Conservation (phyloP, 1,140 invertebrate species). For the Drosophila sp. region DNA sequence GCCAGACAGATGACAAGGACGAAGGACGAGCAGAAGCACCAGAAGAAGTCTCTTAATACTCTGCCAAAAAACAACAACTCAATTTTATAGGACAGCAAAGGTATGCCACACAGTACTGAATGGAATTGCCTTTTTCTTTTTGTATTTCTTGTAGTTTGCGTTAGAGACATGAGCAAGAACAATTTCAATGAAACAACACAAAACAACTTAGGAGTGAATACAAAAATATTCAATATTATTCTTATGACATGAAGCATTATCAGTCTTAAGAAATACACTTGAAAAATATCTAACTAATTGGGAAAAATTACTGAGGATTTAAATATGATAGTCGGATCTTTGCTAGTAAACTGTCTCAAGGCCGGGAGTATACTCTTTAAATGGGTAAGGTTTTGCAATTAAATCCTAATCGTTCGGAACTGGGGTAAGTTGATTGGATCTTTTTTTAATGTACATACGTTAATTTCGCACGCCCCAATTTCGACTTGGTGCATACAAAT, state of each 20-base stretch:
- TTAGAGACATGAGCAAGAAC: neutral
- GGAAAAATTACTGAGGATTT: too few species aligned
- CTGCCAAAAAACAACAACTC: constrained; percentile 30
- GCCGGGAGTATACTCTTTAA: too few species aligned
- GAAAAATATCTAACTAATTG: neutral
- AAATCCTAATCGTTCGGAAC: too few species aligned
- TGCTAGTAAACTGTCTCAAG: too few species aligned
- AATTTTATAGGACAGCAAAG: constrained; percentile 47
- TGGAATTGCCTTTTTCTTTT: neutral
- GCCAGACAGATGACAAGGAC: neutral
- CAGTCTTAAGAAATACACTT: neutral
- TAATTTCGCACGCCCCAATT: too few species aligned
- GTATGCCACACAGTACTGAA: constrained; percentile 6
- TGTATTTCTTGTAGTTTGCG: neutral
- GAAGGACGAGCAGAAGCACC: neutral
- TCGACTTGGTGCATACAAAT: too few species aligned
- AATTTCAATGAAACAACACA: neutral
- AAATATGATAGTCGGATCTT: too few species aligned
- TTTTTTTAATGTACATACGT: too few species aligned
- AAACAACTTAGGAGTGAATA: neutral
- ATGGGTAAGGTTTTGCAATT: too few species aligned
- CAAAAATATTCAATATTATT: neutral
- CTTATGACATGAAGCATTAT: neutral
- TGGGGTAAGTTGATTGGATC: too few species aligned
- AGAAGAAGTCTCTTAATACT: constrained; percentile 1